These are phyloP conservation scores for Parauchenoglanis ngamensis DNA, from an alignment of 2,797 vertebrate genomes.

Conservation along the genomic window DNA sequence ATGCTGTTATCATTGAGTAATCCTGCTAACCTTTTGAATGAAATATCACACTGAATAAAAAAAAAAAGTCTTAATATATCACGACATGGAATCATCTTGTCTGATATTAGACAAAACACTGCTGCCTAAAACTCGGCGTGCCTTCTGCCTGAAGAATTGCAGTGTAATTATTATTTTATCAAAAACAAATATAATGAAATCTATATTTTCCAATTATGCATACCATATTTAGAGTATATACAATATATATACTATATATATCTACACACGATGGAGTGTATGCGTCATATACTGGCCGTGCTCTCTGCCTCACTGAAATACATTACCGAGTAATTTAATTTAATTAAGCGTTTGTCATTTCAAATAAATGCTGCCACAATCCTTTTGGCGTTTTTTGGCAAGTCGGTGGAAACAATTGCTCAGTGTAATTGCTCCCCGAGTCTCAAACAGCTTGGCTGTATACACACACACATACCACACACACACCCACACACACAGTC, in stretches of 20 bases:
- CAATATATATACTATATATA: not conserved
- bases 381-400: conserved; percentile 17
- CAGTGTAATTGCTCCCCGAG: conserved; percentile 31
- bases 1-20: conserved; percentile 17
- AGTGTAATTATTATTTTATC: not conserved
- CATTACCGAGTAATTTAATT: conserved; percentile 11
- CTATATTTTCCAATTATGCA: too few relatives aligned
- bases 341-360: conserved; percentile 6
- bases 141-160: too few relatives aligned
- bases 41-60: conserved; percentile 39
- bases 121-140: not conserved
- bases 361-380: conserved; percentile 2
- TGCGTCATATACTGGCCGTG: not conserved
- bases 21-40: conserved; percentile 29
- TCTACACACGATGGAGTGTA: not conserved
- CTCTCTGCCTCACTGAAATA: not conserved
- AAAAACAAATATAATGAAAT: not conserved
- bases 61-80: conserved; percentile 16
- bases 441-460: conserved; percentile 15
- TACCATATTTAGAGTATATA: too few relatives aligned
- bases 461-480: conserved; percentile 19
- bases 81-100: not conserved
- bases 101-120: not conserved
- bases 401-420: conserved; percentile 27
- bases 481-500: conserved; percentile 5